These are phyloP conservation scores for Phlogophora meticulosa DNA, from an alignment of 2,888 invertebrate genomes.

Conservation along the genomic window DNA sequence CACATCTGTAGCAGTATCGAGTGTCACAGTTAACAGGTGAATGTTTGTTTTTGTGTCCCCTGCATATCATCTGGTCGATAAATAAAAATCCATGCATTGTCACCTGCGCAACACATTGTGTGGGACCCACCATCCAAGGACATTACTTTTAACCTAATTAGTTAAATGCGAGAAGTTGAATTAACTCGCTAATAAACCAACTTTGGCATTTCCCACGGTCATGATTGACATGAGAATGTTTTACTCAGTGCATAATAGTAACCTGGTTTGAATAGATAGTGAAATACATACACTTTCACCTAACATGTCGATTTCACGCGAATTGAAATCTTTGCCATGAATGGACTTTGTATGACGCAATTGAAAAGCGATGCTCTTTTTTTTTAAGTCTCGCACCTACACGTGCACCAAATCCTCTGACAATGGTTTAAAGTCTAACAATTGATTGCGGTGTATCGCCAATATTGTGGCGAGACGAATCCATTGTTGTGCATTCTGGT, in stretches of 20 bases:
- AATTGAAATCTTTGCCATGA: slow-evolving; percentile 65
- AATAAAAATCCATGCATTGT: slow-evolving; percentile 73
- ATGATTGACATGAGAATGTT: slow-evolving; percentile 77
- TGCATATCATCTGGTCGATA: slow-evolving; percentile 82
- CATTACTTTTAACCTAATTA: slow-evolving; percentile 66
- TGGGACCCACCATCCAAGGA: slow-evolving; percentile 64
- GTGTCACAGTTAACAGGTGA: slow-evolving; percentile 83
- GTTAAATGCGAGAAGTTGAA: slow-evolving; percentile 66
- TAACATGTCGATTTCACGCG: slow-evolving; percentile 65
- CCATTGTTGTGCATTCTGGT: slow-evolving; percentile 76
- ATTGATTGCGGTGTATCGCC: slow-evolving; percentile 64
- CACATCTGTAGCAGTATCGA: slow-evolving; percentile 75
- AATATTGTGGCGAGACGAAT: slow-evolving; percentile 64
- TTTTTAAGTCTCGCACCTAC: slow-evolving; percentile 81
- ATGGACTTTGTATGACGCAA: slow-evolving; percentile 75
- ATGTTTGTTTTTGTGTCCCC: slow-evolving; percentile 72
- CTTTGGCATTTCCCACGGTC: slow-evolving; percentile 72
- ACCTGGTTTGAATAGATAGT: slow-evolving; percentile 50
- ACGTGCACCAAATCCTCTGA: slow-evolving; percentile 80
- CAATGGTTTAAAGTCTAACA: slow-evolving; percentile 64
- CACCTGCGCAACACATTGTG: slow-evolving; percentile 77
- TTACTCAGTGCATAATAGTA: slow-evolving; percentile 54
- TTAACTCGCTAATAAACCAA: slow-evolving; percentile 64
- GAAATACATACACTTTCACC: slow-evolving; percentile 72
- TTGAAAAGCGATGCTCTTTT: slow-evolving; percentile 72